phyloP scores from a whole-genome alignment of 2,797 vertebrate genomes.

The Mareca penelope region DNA sequence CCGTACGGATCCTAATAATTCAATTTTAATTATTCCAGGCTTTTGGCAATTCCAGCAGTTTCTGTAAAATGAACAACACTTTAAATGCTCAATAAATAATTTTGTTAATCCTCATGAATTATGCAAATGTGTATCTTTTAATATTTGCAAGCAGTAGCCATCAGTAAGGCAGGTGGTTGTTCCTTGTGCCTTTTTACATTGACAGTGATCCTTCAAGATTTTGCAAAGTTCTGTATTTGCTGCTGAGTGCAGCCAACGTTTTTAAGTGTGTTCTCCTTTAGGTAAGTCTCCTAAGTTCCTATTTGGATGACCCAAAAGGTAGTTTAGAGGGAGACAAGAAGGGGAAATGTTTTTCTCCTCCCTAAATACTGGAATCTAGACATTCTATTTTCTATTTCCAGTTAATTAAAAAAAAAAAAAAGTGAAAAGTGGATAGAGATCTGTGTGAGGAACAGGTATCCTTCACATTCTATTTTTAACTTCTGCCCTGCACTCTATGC shows the following conservation, averaged over 20 bases:
- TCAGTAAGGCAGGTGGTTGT: not conserved
- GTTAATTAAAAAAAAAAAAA: not conserved
- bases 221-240: not conserved
- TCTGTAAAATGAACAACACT: not conserved
- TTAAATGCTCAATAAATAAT: not conserved
- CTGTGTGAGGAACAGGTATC: not conserved
- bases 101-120: not conserved
- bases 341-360: not conserved
- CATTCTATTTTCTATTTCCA: not conserved
- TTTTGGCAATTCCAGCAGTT: not conserved
- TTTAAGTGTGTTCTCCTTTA: not conserved
- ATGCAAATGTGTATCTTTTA: not conserved
- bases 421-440: not conserved
- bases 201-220: not conserved
- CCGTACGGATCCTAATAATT: not conserved
- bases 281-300: not conserved
- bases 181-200: not conserved
- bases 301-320: not conserved
- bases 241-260: not conserved
- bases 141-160: not conserved
- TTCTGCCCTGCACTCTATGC: fast-evolving
- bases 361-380: not conserved
- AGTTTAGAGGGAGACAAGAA: not conserved
- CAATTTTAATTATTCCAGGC: not conserved
- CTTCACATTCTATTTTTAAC: not conserved